A percentile compares a stretch with the other conserved stretches of the same genome.
Conservation (phyloP, 2,113 vertebrate species). For the Bostrychus sinensis region DNA sequence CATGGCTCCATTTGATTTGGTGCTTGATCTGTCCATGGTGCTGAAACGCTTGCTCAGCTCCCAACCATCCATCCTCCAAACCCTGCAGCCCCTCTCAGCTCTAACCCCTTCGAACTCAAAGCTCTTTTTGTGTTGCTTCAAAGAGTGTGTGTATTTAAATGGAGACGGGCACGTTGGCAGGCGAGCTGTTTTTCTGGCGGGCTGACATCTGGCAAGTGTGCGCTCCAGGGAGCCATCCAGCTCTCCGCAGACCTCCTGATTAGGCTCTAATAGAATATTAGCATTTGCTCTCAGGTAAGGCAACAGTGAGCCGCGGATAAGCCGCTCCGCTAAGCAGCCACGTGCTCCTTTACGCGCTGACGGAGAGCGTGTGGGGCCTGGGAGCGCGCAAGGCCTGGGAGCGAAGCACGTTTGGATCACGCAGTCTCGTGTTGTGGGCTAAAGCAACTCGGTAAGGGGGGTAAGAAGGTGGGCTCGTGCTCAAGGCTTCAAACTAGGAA, state of each 20-base stretch:
- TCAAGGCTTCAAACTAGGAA: constrained; percentile 1
- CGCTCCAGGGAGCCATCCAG: constrained; percentile 84
- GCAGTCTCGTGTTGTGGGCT: not conserved
- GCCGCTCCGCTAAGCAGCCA: constrained; percentile 71
- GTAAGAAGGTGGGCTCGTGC: not conserved
- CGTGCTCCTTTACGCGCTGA: constrained; percentile 66
- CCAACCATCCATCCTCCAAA: constrained; percentile 22
- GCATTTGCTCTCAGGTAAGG: constrained; percentile 86
- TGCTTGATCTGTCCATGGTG: constrained; percentile 74
- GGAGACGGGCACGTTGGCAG: constrained; percentile 82
- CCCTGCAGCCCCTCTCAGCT: constrained; percentile 27
- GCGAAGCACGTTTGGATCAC: constrained; percentile 11
- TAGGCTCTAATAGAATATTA: constrained; percentile 90
- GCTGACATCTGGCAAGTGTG: constrained; percentile 84
- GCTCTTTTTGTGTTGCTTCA: constrained; percentile 57
- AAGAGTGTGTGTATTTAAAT: constrained; percentile 82
- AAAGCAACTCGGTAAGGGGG: not conserved
- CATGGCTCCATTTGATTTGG: constrained; percentile 4
- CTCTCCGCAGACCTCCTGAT: constrained; percentile 84
- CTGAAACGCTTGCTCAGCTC: constrained; percentile 72
- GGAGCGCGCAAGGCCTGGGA: constrained; percentile 42
- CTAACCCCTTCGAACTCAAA: constrained; percentile 54
- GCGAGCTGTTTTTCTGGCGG: constrained; percentile 83
- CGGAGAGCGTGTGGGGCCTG: constrained; percentile 49
- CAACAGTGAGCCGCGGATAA: constrained; percentile 71